These are phyloP conservation scores for Silurus glanis DNA, from an alignment of 2,113 vertebrate genomes.

Conservation along the genomic window DNA sequence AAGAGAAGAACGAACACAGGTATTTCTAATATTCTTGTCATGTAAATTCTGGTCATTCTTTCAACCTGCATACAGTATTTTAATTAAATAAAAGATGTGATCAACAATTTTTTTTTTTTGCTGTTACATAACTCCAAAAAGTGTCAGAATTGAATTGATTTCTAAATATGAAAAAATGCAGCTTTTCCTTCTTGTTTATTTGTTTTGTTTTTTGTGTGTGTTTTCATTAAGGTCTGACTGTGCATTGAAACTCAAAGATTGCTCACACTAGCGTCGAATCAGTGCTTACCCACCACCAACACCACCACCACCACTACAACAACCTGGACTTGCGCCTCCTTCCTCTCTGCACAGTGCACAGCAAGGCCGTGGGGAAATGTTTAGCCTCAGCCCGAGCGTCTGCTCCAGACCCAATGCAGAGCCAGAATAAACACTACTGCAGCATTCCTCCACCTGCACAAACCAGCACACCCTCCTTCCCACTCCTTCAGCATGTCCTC, in stretches of 20 bases:
- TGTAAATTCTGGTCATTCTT: not conserved
- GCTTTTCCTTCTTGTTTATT: not conserved
- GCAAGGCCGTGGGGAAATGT: constrained; percentile 20
- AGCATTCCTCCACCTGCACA: constrained; percentile 48
- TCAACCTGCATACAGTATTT: not conserved
- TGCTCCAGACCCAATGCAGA: constrained; percentile 42
- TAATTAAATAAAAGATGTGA: not conserved
- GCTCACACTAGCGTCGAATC: not conserved
- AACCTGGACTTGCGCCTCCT: not conserved
- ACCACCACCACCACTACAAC: not conserved
- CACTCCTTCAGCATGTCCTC: constrained; percentile 13
- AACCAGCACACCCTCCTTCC: constrained; percentile 28
- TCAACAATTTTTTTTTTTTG: not conserved
- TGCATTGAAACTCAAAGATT: not conserved
- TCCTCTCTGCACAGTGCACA: not conserved
- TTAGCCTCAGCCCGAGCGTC: constrained; percentile 25
- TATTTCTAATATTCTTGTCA: not conserved
- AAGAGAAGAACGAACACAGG: not conserved
- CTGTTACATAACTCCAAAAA: not conserved
- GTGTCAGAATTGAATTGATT: not conserved
- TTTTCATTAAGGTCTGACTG: not conserved
- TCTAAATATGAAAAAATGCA: not conserved
- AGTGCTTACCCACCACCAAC: not conserved
- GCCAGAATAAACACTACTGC: constrained; percentile 46
- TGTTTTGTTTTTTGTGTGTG: not conserved